Percentiles rank a stretch among this genome's conserved stretches.
phyloP scores from a whole-genome alignment of 2,113 vertebrate genomes.

The Micromys minutus region DNA sequence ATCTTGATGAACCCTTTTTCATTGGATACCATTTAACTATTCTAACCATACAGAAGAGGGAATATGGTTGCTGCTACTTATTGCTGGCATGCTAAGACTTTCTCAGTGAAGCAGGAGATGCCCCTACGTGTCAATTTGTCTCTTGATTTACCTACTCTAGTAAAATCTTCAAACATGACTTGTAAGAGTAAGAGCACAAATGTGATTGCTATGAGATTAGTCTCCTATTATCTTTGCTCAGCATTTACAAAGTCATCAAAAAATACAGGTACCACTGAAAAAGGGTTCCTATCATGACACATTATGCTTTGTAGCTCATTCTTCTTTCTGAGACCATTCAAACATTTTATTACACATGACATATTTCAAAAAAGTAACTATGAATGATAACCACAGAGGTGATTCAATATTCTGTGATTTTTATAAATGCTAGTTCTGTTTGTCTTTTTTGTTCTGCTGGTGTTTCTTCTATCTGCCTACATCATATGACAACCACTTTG shows the following conservation, averaged over 20 bases:
- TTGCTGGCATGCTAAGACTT: background rate
- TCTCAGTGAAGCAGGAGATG: background rate
- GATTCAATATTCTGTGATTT: background rate
- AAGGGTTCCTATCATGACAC: background rate
- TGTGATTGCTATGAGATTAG: background rate
- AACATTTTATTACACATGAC: background rate
- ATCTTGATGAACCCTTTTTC: background rate
- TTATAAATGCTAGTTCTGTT: background rate
- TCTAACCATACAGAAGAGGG: background rate
- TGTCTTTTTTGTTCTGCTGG: background rate
- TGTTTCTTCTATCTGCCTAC: background rate
- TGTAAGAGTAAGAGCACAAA: background rate
- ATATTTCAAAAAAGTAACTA: background rate
- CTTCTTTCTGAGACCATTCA: background rate
- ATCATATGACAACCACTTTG: background rate
- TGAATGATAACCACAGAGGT: background rate
- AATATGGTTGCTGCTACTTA: background rate
- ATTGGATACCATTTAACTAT: background rate
- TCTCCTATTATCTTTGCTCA: background rate
- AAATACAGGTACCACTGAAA: background rate
- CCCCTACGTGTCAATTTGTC: background rate
- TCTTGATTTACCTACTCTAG: background rate
- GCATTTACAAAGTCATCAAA: background rate
- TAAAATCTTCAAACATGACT: background rate
- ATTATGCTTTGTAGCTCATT: background rate